These are phyloP conservation scores for Heliconius aoede DNA, from an alignment of 2,888 invertebrate species.

Conservation along the genomic window DNA sequence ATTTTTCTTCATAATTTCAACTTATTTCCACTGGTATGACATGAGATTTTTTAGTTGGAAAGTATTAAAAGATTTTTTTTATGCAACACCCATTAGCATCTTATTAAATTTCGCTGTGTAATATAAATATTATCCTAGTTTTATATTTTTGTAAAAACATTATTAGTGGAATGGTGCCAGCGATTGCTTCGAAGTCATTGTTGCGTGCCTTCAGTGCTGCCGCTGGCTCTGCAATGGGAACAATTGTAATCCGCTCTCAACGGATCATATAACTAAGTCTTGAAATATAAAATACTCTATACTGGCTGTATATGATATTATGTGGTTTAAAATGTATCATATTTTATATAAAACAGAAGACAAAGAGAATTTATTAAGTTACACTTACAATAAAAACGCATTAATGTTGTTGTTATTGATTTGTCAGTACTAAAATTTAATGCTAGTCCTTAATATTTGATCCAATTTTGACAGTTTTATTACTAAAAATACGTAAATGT, in stretches of 20 bases:
- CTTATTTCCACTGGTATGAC: too few species aligned
- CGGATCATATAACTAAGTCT: slow-evolving; percentile 18
- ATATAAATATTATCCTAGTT: slow-evolving; percentile 20
- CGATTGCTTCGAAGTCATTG: slow-evolving; percentile 39
- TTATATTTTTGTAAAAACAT: slow-evolving; percentile 27
- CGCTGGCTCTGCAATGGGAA: slow-evolving; percentile 30
- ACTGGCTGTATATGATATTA: too few species aligned
- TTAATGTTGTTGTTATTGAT: too few species aligned
- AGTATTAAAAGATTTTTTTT: slow-evolving; percentile 1
- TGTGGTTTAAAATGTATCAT: too few species aligned
- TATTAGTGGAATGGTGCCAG: slow-evolving; percentile 37
- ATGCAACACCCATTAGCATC: not conserved
- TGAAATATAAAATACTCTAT: not conserved
- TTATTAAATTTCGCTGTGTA: slow-evolving; percentile 4
- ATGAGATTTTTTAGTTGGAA: not conserved
- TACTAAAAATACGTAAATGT: too few species aligned
- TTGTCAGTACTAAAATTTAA: too few species aligned
- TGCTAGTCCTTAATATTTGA: too few species aligned
- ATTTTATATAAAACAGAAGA: not conserved
- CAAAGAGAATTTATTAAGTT: slow-evolving; percentile 1
- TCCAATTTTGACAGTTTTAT: too few species aligned
- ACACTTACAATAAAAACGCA: too few species aligned
- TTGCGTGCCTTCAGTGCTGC: slow-evolving; percentile 40
- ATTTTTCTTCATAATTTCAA: not conserved
- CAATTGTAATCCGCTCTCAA: slow-evolving; percentile 25